Evolutionary conservation across 1,140 invertebrate species (phyloP).

Genomic region (Panagrolaimus sp.): DNA sequence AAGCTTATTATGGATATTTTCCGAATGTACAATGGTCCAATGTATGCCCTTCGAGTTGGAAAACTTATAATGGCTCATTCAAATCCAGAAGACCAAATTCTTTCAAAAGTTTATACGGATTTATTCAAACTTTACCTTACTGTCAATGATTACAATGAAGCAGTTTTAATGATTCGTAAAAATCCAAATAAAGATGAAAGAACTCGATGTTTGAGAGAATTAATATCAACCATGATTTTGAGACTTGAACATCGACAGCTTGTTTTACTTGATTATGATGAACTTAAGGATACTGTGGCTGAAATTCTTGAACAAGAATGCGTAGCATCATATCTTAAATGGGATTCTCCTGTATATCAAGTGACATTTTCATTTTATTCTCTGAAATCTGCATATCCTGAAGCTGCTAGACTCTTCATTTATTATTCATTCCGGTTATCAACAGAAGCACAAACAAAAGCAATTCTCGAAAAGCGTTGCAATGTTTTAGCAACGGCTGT

Average conservation of each 20-base stretch:
- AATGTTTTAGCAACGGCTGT: neutral
- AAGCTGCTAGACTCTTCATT: neutral
- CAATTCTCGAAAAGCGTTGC: neutral
- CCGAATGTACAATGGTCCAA: neutral
- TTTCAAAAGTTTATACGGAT: neutral
- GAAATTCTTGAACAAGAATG: slow-evolving; percentile 10
- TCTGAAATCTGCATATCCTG: neutral
- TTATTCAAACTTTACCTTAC: slow-evolving; percentile 3
- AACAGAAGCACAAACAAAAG: neutral
- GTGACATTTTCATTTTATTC: neutral
- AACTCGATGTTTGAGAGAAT: neutral
- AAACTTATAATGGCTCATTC: neutral
- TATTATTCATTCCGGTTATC: neutral
- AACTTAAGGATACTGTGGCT: neutral
- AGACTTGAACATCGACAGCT: neutral
- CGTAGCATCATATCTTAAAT: neutral
- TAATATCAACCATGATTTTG: neutral
- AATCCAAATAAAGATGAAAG: slow-evolving; percentile 4
- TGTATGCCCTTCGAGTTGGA: neutral
- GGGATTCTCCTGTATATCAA: neutral
- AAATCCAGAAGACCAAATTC: neutral
- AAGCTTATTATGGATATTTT: neutral
- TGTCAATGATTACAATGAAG: neutral
- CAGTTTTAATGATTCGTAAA: neutral
- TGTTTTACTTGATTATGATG: neutral